A percentile compares a stretch with the other conserved stretches of the same genome.
These are phyloP conservation scores for Meloidogyne floridensis DNA, from an alignment of 1,140 invertebrate species.

Conservation along the genomic window DNA sequence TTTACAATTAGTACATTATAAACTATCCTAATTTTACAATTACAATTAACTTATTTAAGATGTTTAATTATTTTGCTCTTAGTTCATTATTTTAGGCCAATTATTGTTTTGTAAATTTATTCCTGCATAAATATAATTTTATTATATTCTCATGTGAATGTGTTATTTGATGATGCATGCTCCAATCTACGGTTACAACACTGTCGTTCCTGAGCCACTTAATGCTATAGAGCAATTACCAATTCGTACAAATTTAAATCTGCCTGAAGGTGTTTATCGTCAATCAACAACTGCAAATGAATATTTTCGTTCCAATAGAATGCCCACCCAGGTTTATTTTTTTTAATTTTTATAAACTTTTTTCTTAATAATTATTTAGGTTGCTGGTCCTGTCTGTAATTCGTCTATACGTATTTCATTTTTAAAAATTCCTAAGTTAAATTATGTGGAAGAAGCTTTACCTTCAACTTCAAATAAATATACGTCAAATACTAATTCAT, in stretches of 20 bases:
- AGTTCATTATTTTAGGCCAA: neutral
- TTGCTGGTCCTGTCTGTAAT: conserved; percentile 36
- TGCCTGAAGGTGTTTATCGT: conserved; percentile 50
- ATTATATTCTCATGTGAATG: conserved; percentile 1
- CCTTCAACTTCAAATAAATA: conserved; percentile 32
- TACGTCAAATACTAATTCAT: neutral
- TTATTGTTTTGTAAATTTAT: conserved; percentile 1
- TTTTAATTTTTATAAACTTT: conserved; percentile 13
- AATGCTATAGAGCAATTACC: conserved; percentile 28
- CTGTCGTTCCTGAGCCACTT: conserved; percentile 18
- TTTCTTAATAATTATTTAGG: conserved; percentile 42
- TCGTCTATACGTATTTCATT: conserved; percentile 52
- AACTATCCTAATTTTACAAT: too few relatives aligned
- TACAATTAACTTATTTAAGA: neutral
- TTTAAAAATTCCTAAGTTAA: conserved; percentile 23
- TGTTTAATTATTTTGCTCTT: neutral
- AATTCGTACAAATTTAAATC: conserved; percentile 46
- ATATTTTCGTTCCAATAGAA: conserved; percentile 40
- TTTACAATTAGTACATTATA: too few relatives aligned
- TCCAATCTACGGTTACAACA: conserved; percentile 33
- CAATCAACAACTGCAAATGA: conserved; percentile 55
- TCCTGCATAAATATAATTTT: neutral
- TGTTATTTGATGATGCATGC: conserved; percentile 31
- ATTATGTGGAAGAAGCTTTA: conserved; percentile 27
- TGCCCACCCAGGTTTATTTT: conserved; percentile 40